These are phyloP conservation scores for Noctua comes DNA, from an alignment of 2,888 invertebrate species.

Conservation along the genomic window DNA sequence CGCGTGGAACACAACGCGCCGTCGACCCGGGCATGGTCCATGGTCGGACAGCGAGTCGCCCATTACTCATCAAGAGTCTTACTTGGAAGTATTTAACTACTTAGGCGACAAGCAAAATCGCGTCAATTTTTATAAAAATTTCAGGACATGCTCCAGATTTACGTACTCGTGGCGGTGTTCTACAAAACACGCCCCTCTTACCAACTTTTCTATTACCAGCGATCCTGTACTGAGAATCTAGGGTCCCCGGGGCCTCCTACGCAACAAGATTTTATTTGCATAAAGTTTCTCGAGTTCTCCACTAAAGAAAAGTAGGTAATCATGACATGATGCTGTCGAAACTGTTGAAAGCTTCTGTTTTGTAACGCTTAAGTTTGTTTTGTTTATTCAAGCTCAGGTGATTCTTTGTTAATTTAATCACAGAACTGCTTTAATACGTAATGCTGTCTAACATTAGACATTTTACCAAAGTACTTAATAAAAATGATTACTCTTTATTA, in stretches of 20 bases:
- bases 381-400: conserved; percentile 32
- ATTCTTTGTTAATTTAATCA: conserved; percentile 38
- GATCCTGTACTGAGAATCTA: conserved; percentile 50
- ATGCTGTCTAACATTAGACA: conserved; percentile 19
- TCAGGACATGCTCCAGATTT: conserved; percentile 15
- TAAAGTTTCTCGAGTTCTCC: conserved; percentile 47
- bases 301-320: conserved; percentile 55
- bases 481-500: background rate
- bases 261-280: conserved; percentile 47
- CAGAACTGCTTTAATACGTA: conserved; percentile 22
- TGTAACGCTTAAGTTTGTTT: conserved; percentile 35
- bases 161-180: conserved; percentile 7
- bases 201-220: conserved; percentile 12
- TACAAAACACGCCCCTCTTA: conserved; percentile 11
- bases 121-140: background rate
- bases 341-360: conserved; percentile 54
- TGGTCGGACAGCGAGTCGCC: too few species aligned
- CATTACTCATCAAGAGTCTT: too few species aligned
- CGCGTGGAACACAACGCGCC: too few species aligned
- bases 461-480: background rate
- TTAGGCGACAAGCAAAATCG: conserved; percentile 18
- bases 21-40: too few species aligned
- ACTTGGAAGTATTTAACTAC: conserved; percentile 7
- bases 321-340: conserved; percentile 46
- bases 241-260: conserved; percentile 32